Evolutionary conservation across 2,797 vertebrate genomes (phyloP).

Genomic region (Cirrhinus molitorella): DNA sequence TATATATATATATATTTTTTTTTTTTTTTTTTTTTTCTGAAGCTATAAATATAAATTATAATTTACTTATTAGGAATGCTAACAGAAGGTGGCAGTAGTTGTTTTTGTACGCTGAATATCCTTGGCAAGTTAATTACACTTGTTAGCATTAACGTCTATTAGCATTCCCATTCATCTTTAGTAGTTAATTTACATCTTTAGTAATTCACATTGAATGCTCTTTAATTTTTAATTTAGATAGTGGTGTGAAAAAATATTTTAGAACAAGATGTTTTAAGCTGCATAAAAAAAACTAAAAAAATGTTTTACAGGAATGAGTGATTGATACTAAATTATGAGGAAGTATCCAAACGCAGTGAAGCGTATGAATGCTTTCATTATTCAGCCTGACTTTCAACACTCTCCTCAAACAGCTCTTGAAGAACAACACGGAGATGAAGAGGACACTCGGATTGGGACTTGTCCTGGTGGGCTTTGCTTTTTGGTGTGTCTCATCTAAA

Average conservation of each 20-base stretch:
- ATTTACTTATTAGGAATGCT: neutral
- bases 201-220: neutral
- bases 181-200: neutral
- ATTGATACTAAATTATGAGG: neutral
- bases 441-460: neutral
- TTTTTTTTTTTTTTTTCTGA: too few relatives aligned
- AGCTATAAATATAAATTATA: neutral
- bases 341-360: neutral
- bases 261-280: neutral
- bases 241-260: too few relatives aligned
- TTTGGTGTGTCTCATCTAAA: neutral
- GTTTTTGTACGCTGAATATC: neutral
- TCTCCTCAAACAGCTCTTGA: neutral
- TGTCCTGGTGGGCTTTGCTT: neutral
- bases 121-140: accelerated
- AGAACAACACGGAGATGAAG: neutral
- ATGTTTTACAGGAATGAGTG: neutral
- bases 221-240: too few relatives aligned
- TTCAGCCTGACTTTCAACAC: neutral
- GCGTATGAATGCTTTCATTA: neutral
- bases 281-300: neutral
- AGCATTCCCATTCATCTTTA: neutral
- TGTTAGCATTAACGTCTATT: too few relatives aligned
- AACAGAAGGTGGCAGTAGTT: neutral
- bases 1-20: too few relatives aligned